Evolutionary conservation across 92 coral and sea anemone genomes (phyloP), one percentile per base, ranked within the genome.

Genomic region (Montipora capitata): DNA sequence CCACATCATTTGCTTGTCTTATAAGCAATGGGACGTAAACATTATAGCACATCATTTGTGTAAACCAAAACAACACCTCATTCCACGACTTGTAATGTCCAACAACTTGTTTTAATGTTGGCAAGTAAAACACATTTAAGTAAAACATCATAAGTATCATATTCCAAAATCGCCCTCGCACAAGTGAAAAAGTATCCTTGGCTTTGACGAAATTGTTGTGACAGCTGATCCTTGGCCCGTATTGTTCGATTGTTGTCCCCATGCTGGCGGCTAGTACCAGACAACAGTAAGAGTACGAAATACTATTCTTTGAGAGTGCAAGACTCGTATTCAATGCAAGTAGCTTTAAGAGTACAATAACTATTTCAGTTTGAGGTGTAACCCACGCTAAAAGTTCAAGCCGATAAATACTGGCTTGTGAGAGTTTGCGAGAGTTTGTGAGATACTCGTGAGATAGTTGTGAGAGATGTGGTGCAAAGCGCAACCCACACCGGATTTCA

Each of bases 71-170:
- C 51, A 7, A 3, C 51, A 45, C 51, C 51, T 45, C 51, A 45
- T 45, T 45, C 51, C 51, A 45, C 51, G 7, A 45, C 51, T 45
- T 45, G 51, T 45, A 45, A 45, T 45, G 51, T 45, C 51, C 51
- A 45, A 45, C 51, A 81, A 59, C 82, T 64, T 80, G 90, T 76
- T 67, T 88, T 4, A 39, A 83, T 92, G 41, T 89, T 92, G 63
- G 63, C 63, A 57, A 57, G 63, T 57, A 45, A 45, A 45, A 45
- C 51, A 45, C 51, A 45, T 45, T 45, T 45, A 45, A 45, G 51
- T 45, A 45, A 57, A 57, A 57, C 63, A 57, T 57, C 63, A 57
- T 57, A 57, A 57, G 63, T 12, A 57, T 57, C 63, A 14, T 57
- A 57, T 57, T 57, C 63, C 63, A 57, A 57, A 57, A 57, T 57